Base-by-base conservation (phyloP, 2,888 invertebrate genomes). In the Hirtodrosophila confusa region DNA sequence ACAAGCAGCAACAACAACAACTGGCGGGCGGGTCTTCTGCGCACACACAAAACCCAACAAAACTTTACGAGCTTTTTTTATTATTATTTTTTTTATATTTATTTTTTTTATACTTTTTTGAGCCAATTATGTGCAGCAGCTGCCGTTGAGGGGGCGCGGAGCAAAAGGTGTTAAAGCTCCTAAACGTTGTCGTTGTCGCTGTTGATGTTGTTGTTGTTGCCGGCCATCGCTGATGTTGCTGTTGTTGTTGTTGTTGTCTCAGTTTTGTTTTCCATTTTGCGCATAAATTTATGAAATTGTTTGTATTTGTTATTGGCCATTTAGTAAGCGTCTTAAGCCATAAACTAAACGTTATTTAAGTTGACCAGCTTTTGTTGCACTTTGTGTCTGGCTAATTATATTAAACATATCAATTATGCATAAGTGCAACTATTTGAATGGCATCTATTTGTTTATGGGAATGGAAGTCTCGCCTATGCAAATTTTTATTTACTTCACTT, bases 91-190 rank as follows among this genome's bases (percentile, higher is more conserved):
- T 65, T 60, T 44, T 54, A 10, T 31, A 8, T 31, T 17, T 49
- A 23, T 60, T 5, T 55, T 54, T 48, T 49, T 53, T 78, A 63
- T 76, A 71, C 69, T 67, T 33, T 43, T 54, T 74, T 66, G 55
- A 69, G 84, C 84, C 84, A 84, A 84, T 86, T 86, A 84, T 84
- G 86, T 86, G 80, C 86, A 83, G 74, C 84, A 84, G 77, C 74
- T 82, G 84, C 73, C 86, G 80, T 75, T 80, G 50, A 53, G 57
- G 17, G 55, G 35, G 40, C 37, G 41, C 39, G 54, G 47, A 10
- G 17, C 31, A 36, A 29, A 47, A 74, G 65, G 77, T 72, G 80
- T 72, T 70, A 71, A 75, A 69, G 62, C 75, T 70, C 64, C 70
- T 75, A 72, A 80, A 55, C 54, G 67, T 48, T 73, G 67, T 58